Evolutionary conservation across 2,113 vertebrate genomes (phyloP).

Genomic region (Paramisgurnus dabryanus): DNA sequence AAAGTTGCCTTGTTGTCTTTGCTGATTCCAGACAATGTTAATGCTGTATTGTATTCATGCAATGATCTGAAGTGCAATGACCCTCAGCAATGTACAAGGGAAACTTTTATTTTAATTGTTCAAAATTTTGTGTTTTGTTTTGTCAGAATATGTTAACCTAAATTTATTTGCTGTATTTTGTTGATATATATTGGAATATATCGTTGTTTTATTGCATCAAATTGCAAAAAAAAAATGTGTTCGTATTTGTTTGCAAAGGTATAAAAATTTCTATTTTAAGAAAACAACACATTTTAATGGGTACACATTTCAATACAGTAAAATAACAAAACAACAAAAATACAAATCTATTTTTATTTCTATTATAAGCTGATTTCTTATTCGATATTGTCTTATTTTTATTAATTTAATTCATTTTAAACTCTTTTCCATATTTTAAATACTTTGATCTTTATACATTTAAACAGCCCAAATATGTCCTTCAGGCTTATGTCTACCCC

Average conservation of each 20-base stretch:
- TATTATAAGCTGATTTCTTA: too few relatives aligned
- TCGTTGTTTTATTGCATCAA: constrained; percentile 59
- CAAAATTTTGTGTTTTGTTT: constrained; percentile 47
- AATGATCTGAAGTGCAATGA: constrained; percentile 72
- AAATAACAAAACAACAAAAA: too few relatives aligned
- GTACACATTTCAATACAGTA: too few relatives aligned
- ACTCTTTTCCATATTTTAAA: too few relatives aligned
- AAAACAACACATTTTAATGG: too few relatives aligned
- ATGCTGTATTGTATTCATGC: constrained; percentile 43
- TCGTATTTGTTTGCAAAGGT: constrained; percentile 32
- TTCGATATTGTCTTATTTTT: too few relatives aligned
- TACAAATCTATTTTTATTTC: too few relatives aligned
- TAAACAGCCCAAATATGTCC: not conserved
- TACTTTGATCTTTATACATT: not conserved
- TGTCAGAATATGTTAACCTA: constrained; percentile 64
- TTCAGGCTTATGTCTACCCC: not conserved
- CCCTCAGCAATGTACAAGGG: constrained; percentile 48
- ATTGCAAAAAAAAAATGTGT: constrained; percentile 4
- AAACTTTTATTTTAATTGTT: constrained; percentile 61
- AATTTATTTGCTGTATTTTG: constrained; percentile 68
- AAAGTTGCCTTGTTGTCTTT: constrained; percentile 41
- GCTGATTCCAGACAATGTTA: constrained; percentile 46
- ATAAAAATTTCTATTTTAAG: not conserved
- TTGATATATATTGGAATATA: constrained; percentile 61
- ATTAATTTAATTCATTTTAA: too few relatives aligned